Base-by-base conservation (phyloP, 2,888 invertebrate genomes). In the Agrochola lychnidis region DNA sequence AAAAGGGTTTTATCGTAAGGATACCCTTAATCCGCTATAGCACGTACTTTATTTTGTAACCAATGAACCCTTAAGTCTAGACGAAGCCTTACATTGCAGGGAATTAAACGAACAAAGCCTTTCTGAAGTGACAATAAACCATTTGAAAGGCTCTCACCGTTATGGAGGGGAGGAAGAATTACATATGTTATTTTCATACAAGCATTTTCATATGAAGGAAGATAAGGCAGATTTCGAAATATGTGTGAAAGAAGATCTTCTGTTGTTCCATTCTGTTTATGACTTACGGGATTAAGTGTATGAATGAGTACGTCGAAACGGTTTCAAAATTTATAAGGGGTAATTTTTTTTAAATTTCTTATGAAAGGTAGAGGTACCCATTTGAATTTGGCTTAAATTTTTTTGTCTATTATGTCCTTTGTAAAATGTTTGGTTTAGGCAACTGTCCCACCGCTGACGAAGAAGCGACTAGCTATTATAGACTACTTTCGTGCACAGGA, bases 81-180 rank as follows among this genome's bases (percentile, higher is more conserved):
- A 95, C 95, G 95, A 95, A 95, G 93, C 95, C 94, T 76, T 93
- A 91, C 78, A 75, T 72, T 81, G 73, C 81, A 78, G 83, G 87
- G 91, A 87, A 92, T 94, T 93, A 91, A 90, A 83, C 77, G 80
- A 84, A 89, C 91, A 91, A 91, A 91, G 90, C 88, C 87, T 83
- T 83, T 88, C 82, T 79, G 78, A 87, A 90, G 89, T 89, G 89
- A 84, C 85, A 84, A 90, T 91, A 90, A 91, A 89, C 85, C 81
- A 70, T 81, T 71, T 76, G 84, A 83, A 80, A 85, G 77, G 81
- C 73, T 76, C 83, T 70, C 57, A 71, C 70, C 71, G 76, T 70
- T 72, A 76, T 78, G 61, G 56, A 62, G 48, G 22, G 53, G 22
- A 63, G 64, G 53, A 79, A 85, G 70, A 85, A 72, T 85, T 71